Base-by-base conservation (phyloP, 2,888 invertebrate genomes). In the Arge pagana region DNA sequence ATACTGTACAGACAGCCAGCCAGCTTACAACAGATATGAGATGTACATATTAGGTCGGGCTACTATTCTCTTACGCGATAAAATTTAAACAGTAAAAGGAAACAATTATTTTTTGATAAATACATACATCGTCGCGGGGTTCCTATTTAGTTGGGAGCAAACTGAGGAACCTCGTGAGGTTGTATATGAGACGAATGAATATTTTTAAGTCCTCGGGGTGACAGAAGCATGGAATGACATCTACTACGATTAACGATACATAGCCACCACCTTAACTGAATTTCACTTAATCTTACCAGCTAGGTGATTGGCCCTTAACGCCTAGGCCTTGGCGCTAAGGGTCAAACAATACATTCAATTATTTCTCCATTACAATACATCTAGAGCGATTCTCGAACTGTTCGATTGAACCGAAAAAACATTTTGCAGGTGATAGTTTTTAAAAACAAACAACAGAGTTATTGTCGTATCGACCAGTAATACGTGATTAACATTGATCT, bases 201-300 rank as follows among this genome's bases (percentile, higher is more conserved):
- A 52, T 52, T 61, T 50, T 57, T 21, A 43, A 53, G 65, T 72
- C 69, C 70, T 73, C 67, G 70, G 67, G 62, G 67, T 63, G 57
- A 65, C 70, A 70, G 69, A 72, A 63, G 70, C 57, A 67, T 70
- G 73, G 71, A 72, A 74, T 71, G 72, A 72, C 68, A 67, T 56
- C 68, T 70, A 72, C 61, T 60, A 57, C 61, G 59, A 63, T 64
- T 62, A 67, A 55, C 54, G 43, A 59, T 62, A 58, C 55, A 62
- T 52, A 65, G 56, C 72, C 71, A 71, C 59, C 70, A 73, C 69
- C 71, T 56, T 66, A 64, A 55, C 57, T 62, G 53, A 57, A 55
- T 52, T 51, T 53, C 52, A 48, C 40, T 51, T 53, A 19, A 55
- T 23, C 48, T 49, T 52, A 59, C 54, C 52, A 54, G 55, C 48